Conservation (phyloP, 2,113 vertebrate genomes). For the Bostrychus sinensis region DNA sequence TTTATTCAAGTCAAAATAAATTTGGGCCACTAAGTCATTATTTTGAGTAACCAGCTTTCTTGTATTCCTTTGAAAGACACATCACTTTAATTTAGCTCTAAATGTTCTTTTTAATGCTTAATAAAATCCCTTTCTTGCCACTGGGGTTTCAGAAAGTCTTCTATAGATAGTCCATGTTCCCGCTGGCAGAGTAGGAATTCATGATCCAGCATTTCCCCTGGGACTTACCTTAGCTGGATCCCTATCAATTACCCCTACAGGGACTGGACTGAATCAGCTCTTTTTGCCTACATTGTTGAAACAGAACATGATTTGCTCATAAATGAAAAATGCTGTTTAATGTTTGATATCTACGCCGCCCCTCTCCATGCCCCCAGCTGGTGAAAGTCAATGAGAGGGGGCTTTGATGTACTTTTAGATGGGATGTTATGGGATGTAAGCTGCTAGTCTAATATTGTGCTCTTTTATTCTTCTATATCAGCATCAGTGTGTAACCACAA, state of each 20-base stretch:
- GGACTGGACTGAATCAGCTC: constrained; percentile 74
- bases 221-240: constrained; percentile 71
- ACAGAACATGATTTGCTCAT: constrained; percentile 74
- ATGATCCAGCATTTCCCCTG: constrained; percentile 69
- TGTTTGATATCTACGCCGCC: constrained; percentile 65
- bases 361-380: constrained; percentile 9
- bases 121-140: constrained; percentile 59
- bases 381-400: constrained; percentile 50
- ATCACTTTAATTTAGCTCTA: constrained; percentile 53
- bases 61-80: constrained; percentile 18
- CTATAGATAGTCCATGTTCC: constrained; percentile 61
- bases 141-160: constrained; percentile 32
- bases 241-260: constrained; percentile 80
- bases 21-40: not conserved
- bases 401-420: constrained; percentile 63
- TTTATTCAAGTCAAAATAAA: too few relatives aligned
- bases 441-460: constrained; percentile 36
- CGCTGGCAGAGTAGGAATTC: constrained; percentile 64
- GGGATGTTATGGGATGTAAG: constrained; percentile 43
- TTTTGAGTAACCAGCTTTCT: not conserved
- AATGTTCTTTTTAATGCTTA: constrained; percentile 58
- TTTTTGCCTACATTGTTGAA: constrained; percentile 72
- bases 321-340: constrained; percentile 80
- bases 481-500: not conserved
- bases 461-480: constrained; percentile 15